phyloP scores from a whole-genome alignment of 2,797 vertebrate genomes.

The Somateria mollissima region DNA sequence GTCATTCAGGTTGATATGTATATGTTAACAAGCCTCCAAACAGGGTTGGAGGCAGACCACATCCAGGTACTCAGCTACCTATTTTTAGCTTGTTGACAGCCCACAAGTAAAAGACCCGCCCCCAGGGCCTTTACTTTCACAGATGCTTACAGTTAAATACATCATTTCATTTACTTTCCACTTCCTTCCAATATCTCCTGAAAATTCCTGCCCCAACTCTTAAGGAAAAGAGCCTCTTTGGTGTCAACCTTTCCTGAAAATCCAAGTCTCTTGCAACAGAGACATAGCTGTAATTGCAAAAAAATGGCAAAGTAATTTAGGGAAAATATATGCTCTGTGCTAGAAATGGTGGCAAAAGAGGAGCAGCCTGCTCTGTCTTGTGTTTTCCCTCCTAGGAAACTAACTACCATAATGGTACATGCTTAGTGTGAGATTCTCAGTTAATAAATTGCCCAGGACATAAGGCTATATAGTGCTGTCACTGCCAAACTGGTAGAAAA shows the following conservation, averaged over 20 bases:
- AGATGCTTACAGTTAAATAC: background rate
- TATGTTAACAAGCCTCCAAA: background rate
- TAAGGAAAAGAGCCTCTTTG: background rate
- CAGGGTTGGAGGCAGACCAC: background rate
- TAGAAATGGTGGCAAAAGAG: background rate
- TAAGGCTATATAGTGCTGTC: background rate
- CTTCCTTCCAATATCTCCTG: background rate
- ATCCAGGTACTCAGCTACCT: background rate
- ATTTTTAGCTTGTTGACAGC: background rate
- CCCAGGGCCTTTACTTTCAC: background rate
- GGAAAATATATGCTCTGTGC: background rate
- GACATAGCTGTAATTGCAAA: background rate
- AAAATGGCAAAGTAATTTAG: background rate
- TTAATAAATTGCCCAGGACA: conserved; percentile 60
- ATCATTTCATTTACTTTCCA: background rate
- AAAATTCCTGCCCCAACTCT: background rate
- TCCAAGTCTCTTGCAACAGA: background rate
- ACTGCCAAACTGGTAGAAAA: conserved; percentile 36
- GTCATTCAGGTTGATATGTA: background rate
- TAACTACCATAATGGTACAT: background rate
- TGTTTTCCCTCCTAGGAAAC: background rate
- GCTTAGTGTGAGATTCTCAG: conserved; percentile 24
- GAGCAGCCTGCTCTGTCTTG: background rate
- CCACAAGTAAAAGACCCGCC: background rate
- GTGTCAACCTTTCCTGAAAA: background rate